phyloP scores from a whole-genome alignment of 2,113 vertebrate genomes.

The Talpa occidentalis region DNA sequence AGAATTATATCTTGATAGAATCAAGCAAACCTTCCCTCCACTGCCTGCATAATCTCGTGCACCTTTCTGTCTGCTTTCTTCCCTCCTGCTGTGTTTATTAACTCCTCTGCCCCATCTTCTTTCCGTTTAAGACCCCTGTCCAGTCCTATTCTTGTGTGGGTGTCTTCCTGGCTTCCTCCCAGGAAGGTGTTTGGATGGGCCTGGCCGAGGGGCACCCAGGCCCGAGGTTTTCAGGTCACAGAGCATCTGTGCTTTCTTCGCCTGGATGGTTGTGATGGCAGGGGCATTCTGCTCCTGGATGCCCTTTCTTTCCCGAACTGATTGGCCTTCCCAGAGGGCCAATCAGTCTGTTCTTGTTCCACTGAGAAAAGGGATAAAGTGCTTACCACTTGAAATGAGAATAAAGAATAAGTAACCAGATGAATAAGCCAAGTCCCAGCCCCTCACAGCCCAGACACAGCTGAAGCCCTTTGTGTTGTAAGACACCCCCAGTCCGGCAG shows the following conservation, averaged over 20 bases:
- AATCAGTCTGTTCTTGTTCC: conserved; percentile 59
- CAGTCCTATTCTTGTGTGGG: not conserved
- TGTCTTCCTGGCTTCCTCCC: no score
- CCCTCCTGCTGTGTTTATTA: not conserved
- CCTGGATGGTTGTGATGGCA: not conserved
- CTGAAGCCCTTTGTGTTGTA: not conserved
- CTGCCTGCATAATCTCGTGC: not conserved
- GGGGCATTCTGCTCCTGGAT: not conserved
- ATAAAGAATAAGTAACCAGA: not conserved
- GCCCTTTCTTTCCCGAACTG: conserved; percentile 53
- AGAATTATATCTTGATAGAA: not conserved
- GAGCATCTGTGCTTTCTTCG: not conserved
- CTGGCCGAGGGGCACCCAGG: not conserved
- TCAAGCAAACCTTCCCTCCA: accelerated
- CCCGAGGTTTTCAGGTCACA: conserved; percentile 51
- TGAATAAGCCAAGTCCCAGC: not conserved
- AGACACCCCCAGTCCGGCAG: not conserved
- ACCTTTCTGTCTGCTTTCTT: accelerated
- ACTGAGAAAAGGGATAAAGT: conserved; percentile 60
- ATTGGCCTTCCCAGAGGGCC: conserved; percentile 76
- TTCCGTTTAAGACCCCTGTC: not conserved
- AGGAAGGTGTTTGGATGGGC: not conserved
- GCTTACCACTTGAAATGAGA: conserved; percentile 30
- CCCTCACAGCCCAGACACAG: not conserved
- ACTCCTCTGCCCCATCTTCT: not conserved